A percentile compares a stretch with the other conserved stretches of the same genome.
phyloP scores from a whole-genome alignment of 2,113 vertebrate species.

The Scopus umbretta region DNA sequence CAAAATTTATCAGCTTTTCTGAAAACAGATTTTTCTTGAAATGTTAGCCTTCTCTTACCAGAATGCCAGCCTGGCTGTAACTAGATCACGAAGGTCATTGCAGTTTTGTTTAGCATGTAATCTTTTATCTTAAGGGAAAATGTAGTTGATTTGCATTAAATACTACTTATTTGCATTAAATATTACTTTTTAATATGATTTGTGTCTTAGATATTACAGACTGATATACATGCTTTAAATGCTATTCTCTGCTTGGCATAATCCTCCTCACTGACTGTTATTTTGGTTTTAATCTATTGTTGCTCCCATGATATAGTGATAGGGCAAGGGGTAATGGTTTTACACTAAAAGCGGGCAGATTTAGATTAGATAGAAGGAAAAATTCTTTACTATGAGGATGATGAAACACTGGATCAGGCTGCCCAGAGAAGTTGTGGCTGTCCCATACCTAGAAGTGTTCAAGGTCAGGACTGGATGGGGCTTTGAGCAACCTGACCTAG shows the following conservation, averaged over 20 bases:
- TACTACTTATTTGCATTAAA: not conserved
- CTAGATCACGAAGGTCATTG: not conserved
- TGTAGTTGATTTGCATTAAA: not conserved
- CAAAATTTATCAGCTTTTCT: not conserved
- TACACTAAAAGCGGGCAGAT: not conserved
- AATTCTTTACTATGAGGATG: not conserved
- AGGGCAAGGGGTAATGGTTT: not conserved
- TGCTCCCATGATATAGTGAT: not conserved
- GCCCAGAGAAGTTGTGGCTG: not conserved
- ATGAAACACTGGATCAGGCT: not conserved
- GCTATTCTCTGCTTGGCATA: not conserved
- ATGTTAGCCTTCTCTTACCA: not conserved
- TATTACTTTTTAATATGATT: not conserved
- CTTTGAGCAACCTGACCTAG: not conserved
- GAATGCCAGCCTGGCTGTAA: not conserved
- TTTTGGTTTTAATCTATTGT: not conserved
- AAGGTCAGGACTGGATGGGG: not conserved
- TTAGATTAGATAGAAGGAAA: not conserved
- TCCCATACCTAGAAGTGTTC: not conserved
- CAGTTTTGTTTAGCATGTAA: not conserved
- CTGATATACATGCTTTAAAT: not conserved
- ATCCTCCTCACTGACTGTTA: not conserved
- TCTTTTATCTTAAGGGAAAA: not conserved
- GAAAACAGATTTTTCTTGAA: not conserved
- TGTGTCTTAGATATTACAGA: not conserved